Evolutionary conservation across 2,888 invertebrate genomes (phyloP).

Genomic region (Amiota mariae): DNA sequence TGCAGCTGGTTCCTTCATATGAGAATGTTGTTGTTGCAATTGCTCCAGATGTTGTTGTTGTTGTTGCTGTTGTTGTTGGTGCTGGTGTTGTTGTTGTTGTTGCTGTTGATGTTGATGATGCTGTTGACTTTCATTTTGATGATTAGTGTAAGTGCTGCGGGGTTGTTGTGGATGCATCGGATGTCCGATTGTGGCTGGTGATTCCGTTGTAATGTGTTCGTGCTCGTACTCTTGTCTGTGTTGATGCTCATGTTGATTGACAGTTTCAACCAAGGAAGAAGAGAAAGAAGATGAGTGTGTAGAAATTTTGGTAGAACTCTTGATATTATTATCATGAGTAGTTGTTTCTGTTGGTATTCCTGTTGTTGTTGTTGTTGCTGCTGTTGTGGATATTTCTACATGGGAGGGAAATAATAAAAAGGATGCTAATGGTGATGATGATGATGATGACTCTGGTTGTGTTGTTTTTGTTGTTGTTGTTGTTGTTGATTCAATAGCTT

Average conservation of each 20-base stretch:
- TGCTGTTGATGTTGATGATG: constrained; percentile 38
- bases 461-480: constrained; percentile 24
- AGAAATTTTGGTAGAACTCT: too few species aligned
- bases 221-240: not conserved
- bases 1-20: constrained; percentile 66
- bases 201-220: constrained; percentile 29
- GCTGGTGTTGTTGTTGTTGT: constrained; percentile 34
- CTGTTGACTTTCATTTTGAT: constrained; percentile 10
- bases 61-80: constrained; percentile 33
- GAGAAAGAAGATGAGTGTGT: too few species aligned
- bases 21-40: constrained; percentile 55
- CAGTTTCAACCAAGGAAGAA: too few species aligned
- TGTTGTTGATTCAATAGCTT: not conserved
- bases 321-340: too few species aligned
- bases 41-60: constrained; percentile 33
- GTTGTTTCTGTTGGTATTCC: constrained; percentile 42
- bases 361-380: constrained; percentile 44
- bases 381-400: constrained; percentile 21
- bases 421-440: constrained; percentile 17
- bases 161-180: constrained; percentile 26
- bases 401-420: constrained; percentile 25
- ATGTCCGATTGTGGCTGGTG: constrained; percentile 51
- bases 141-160: not conserved
- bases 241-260: too few species aligned
- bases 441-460: constrained; percentile 20